Base-by-base conservation (phyloP, 2,888 invertebrate genomes). In the Dolichopus griseipennis region DNA sequence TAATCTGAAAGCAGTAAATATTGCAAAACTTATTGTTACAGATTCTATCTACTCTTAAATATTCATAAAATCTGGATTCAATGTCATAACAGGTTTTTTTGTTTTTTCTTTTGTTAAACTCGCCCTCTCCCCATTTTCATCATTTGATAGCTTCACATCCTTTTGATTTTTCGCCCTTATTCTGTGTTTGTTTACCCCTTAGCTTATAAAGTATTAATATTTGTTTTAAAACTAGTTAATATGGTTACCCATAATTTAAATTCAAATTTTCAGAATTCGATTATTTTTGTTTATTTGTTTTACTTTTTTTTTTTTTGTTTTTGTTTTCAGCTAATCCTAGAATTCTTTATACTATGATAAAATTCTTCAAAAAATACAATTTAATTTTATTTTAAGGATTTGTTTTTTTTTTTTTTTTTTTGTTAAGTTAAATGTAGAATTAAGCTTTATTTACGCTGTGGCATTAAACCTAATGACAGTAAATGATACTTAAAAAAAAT, bases 271-370 rank as follows among this genome's bases (percentile, higher is more conserved):
- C 18, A 52, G 52, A 52, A 52, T 52, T 52, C 52, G 52, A 52
- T 52, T 52, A 52, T 52, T 27, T 27, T 27, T 27, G 27, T 27
- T 27, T 27, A 27, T 27, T 27, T 27, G 27, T 27, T 27, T 27
- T 27, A 27, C 27, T 27, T 27, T 27, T 27, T 27, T 27, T 41
- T 41, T 41, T 41, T 41, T 52, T 52, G 52, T n/a, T 52, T 52
- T 18, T 52, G 9, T 52, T 18, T 52, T 18, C 52, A 52, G 18
- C n/a, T 52, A 52, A 52, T 18, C 52, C 52, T 52, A 52, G 52
- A 52, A 52, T 52, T 52, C 52, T 52, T 52, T 52, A 52, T 52
- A 52, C 52, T 52, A 52, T 52, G 52, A 52, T 52, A 52, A 52
- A 52, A 52, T 52, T 52, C n/a, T 52, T 52, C 52, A 52, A 52